Evolutionary conservation across 37 sponge, comb jelly and placozoan genomes (phyloP).

Genomic region (Oopsacas minuta): DNA sequence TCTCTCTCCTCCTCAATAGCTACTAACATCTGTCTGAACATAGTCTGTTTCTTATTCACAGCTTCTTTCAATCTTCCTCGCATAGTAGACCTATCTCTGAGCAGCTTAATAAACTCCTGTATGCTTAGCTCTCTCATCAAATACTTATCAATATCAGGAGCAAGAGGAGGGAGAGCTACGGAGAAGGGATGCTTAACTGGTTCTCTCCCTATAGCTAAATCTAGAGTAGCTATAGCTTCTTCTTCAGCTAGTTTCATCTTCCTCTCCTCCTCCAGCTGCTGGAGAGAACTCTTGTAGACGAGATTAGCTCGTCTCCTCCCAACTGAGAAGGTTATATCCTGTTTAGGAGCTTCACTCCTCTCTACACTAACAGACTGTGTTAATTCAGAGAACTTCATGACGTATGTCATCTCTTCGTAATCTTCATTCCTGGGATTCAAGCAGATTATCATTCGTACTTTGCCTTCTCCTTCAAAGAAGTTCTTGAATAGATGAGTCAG

Average conservation of each 20-base stretch:
- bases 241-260: not conserved
- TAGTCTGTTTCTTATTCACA: conserved; percentile 19
- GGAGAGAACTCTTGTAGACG: conserved; percentile 59
- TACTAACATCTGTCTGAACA: conserved; percentile 27
- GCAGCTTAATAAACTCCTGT: not conserved
- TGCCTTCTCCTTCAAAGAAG: conserved; percentile 94
- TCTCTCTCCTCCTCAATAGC: conserved; percentile 28
- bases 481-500: conserved; percentile 94
- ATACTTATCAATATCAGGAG: conserved; percentile 40
- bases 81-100: not conserved
- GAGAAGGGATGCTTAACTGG: conserved; percentile 40
- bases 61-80: not conserved
- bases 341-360: conserved; percentile 33
- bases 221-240: not conserved
- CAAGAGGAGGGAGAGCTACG: conserved; percentile 42
- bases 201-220: not conserved
- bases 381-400: conserved; percentile 97
- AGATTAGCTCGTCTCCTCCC: conserved; percentile 38
- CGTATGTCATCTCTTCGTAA: conserved; percentile 90
- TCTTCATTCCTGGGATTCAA: conserved; percentile 67
- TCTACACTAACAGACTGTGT: conserved; percentile 89
- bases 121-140: not conserved
- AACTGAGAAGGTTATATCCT: not conserved
- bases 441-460: conserved; percentile 88
- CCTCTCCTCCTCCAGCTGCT: conserved; percentile 1